Base-by-base conservation (phyloP, 2,113 vertebrate genomes). In the Rallus limicola region DNA sequence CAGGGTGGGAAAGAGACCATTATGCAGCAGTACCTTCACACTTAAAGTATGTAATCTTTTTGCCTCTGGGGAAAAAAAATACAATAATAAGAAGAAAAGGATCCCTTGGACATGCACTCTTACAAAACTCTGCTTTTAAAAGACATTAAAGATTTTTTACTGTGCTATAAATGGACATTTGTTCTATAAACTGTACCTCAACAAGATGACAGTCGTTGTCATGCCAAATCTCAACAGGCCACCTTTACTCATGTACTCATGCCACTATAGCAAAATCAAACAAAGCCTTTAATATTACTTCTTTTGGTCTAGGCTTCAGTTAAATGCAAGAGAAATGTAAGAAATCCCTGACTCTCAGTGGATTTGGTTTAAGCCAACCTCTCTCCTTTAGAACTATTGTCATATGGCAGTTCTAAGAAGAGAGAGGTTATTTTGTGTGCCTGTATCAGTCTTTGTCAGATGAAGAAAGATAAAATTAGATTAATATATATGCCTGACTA, bases 261-360 rank as follows among this genome's bases (percentile, higher is more conserved):
- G 92, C 84, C 88, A 94, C 92, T 96, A 68, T 76, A 90, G 86
- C 96, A 95, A 94, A 98, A 97, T 96, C 96, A 98, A 98, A 98
- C 83, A 96, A 98, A 98, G 98, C 98, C 98, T 98, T 97, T 98
- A 97, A 98, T 98, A 98, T 98, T 98, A 97, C 97, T 98, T 97
- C 95, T 98, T 98, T 98, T 98, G 97, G 97, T 97, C 97, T 92
- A 92, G 70, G 91, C 92, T 97, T 97, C 93, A 92, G 93, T 96
- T 95, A 97, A 97, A 98, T 92, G 86, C 91, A 95, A 96, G 94
- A 95, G 89, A 94, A 98, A 97, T 94, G 96, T 97, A 95, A 94
- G 90, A 92, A 92, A 98, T 98, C 95, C 87, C 82, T 95, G 75
- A 77, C 97, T 98, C 98, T 98, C 96, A 53, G 71, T 97, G 97